Evolutionary conservation across 2,797 vertebrate species (phyloP).

Genomic region (Neopelma chrysocephalum): DNA sequence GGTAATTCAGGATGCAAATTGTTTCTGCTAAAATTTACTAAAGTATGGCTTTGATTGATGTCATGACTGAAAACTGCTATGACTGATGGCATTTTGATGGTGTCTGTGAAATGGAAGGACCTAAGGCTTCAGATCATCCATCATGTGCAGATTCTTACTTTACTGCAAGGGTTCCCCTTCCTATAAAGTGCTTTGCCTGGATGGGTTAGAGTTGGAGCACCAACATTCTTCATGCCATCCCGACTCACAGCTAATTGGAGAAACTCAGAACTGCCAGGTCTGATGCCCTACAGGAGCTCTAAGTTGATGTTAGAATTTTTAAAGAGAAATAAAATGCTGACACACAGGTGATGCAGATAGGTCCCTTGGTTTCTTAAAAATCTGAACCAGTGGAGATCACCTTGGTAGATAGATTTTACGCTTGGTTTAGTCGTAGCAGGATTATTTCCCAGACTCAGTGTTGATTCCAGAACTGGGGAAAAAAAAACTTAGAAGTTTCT

Average conservation of each 20-base stretch:
- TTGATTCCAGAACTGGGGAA: not conserved
- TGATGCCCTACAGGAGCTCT: not conserved
- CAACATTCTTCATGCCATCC: not conserved
- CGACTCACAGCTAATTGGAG: fast-evolving
- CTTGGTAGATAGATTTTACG: not conserved
- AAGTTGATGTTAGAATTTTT: not conserved
- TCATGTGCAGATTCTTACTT: conserved; percentile 5
- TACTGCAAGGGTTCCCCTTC: not conserved
- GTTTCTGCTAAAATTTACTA: conserved; percentile 14
- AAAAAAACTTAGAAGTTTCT: not conserved
- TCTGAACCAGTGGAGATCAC: not conserved
- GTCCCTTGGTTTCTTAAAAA: not conserved
- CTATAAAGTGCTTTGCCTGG: not conserved
- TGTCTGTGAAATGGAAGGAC: not conserved
- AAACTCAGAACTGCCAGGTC: not conserved
- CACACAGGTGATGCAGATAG: not conserved
- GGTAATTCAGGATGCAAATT: conserved; percentile 13
- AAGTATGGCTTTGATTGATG: conserved; percentile 28
- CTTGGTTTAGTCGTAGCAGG: not conserved
- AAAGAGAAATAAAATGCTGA: not conserved
- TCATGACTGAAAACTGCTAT: not conserved
- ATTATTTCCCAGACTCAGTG: not conserved
- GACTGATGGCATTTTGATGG: not conserved
- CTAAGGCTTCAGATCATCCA: conserved; percentile 8
- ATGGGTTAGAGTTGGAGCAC: not conserved